Conservation (phyloP, 1,140 invertebrate species). For the Battus philenor region DNA sequence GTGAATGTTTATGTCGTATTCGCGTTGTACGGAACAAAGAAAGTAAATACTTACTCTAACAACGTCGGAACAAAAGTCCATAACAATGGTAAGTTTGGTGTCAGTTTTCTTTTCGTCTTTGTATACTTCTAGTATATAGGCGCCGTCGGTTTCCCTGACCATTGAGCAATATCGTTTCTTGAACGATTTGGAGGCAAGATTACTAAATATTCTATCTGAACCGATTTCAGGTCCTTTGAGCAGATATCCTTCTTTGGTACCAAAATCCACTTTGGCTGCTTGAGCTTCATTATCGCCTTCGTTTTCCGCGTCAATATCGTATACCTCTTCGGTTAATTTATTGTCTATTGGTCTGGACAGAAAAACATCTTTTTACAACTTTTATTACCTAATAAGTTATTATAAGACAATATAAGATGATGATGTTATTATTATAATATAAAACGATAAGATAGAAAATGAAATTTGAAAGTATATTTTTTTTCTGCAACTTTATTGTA, state of each 20-base stretch:
- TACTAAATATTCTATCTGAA: slow-evolving; percentile 89
- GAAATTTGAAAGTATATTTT: background rate
- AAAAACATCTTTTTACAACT: background rate
- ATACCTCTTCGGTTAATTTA: slow-evolving; percentile 87
- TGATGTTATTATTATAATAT: too few relatives aligned
- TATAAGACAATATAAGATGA: too few relatives aligned
- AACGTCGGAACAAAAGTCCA: slow-evolving; percentile 94
- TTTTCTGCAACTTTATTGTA: too few relatives aligned
- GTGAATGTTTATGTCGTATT: too few relatives aligned
- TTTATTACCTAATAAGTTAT: too few relatives aligned
- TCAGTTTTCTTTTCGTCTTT: slow-evolving; percentile 95
- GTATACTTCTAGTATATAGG: slow-evolving; percentile 92
- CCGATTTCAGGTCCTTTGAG: slow-evolving; percentile 92
- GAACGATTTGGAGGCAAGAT: slow-evolving; percentile 92
- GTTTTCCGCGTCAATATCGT: slow-evolving; percentile 90
- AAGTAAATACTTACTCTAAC: slow-evolving; percentile 79
- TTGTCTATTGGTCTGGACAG: slow-evolving; percentile 76
- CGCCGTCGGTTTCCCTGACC: slow-evolving; percentile 91
- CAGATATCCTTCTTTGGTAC: slow-evolving; percentile 92
- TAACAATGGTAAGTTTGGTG: slow-evolving; percentile 92
- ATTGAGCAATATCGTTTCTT: slow-evolving; percentile 93
- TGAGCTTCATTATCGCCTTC: slow-evolving; percentile 88
- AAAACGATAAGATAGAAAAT: too few relatives aligned
- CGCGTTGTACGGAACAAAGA: slow-evolving; percentile 3
- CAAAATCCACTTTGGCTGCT: slow-evolving; percentile 80